Evolutionary conservation across 1,140 invertebrate genomes (phyloP).

Genomic region (Chrysomallon squamiferum): DNA sequence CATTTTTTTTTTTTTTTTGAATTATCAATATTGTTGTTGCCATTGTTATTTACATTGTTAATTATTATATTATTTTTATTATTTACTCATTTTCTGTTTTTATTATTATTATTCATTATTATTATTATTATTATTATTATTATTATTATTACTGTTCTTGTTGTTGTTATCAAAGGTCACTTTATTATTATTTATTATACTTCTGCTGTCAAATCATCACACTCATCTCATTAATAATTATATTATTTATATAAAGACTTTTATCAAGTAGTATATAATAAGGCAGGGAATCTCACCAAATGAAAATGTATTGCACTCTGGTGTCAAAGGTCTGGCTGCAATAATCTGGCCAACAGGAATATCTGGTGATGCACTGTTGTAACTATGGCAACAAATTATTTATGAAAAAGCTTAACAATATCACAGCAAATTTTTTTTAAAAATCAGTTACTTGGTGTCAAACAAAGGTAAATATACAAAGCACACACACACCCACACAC

Average conservation of each 20-base stretch:
- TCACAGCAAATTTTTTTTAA: too few species aligned
- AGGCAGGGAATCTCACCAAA: too few species aligned
- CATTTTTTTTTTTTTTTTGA: not conserved
- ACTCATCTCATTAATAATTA: too few species aligned
- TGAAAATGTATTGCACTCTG: conserved; percentile 24
- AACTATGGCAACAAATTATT: conserved; percentile 26
- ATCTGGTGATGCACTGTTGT: conserved; percentile 29
- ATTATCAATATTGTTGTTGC: not conserved
- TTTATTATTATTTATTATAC: too few species aligned
- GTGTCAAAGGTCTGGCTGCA: conserved; percentile 37
- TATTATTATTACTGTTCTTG: too few species aligned
- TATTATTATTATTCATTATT: not conserved
- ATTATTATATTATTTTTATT: not conserved
- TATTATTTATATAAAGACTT: too few species aligned
- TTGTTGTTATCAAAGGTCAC: too few species aligned
- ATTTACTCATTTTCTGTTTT: not conserved
- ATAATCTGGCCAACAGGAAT: conserved; percentile 50
- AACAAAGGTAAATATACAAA: too few species aligned
- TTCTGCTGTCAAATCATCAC: too few species aligned
- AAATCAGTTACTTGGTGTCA: too few species aligned
- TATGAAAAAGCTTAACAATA: not conserved
- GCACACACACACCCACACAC: too few species aligned
- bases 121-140: not conserved
- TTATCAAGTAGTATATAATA: too few species aligned
- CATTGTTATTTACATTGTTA: not conserved